These are phyloP conservation scores for Mythimna loreyi DNA, from an alignment of 2,888 invertebrate genomes.

Conservation along the genomic window DNA sequence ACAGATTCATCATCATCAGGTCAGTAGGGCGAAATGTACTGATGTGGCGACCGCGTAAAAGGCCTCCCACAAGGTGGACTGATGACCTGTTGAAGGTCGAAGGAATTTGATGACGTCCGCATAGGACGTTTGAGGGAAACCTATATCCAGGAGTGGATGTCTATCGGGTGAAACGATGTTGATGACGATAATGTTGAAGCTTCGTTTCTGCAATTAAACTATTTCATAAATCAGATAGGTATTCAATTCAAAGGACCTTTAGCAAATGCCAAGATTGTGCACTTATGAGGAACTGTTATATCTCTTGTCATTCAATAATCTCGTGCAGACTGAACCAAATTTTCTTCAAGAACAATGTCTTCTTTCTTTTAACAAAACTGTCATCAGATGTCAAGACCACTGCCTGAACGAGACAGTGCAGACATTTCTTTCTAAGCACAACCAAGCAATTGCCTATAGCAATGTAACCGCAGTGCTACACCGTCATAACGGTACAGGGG, in stretches of 20 bases:
- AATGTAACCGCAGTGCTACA: conserved; percentile 17
- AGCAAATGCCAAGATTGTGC: too few relatives aligned
- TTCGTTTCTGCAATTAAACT: not conserved
- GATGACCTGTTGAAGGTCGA: too few relatives aligned
- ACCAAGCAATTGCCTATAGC: conserved; percentile 19
- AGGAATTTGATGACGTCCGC: too few relatives aligned
- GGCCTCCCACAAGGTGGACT: too few relatives aligned
- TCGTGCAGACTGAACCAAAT: not conserved
- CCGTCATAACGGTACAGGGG: conserved; percentile 58
- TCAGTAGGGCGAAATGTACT: too few relatives aligned
- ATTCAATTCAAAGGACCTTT: not conserved
- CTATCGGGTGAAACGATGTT: too few relatives aligned
- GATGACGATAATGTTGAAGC: conserved; percentile 1
- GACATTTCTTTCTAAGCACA: not conserved
- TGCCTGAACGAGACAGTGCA: not conserved
- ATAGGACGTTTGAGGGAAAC: too few relatives aligned
- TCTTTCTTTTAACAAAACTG: not conserved
- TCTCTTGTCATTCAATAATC: not conserved
- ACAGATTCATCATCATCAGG: too few relatives aligned
- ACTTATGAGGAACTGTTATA: not conserved
- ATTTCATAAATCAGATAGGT: not conserved
- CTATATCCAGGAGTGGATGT: too few relatives aligned
- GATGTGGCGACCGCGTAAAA: too few relatives aligned
- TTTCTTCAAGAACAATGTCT: not conserved
- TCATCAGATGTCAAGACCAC: not conserved